These are phyloP conservation scores for Amphipyra tragopoginis DNA, from an alignment of 2,888 invertebrate species.

Conservation along the genomic window DNA sequence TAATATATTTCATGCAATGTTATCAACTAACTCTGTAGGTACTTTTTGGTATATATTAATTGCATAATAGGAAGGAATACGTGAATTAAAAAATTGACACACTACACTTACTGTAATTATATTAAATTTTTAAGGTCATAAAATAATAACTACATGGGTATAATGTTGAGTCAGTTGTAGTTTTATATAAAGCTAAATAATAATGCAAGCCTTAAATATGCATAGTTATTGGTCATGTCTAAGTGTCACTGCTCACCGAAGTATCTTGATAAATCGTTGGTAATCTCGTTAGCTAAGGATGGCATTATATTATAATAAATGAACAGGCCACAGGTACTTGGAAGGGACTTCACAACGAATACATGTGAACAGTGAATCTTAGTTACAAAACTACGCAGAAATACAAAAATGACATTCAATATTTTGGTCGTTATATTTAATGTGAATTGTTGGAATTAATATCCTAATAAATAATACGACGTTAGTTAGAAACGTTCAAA, in stretches of 20 bases:
- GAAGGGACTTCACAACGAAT: neutral
- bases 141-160: slow-evolving; percentile 44
- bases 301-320: slow-evolving; percentile 10
- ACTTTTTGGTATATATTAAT: slow-evolving; percentile 82
- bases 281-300: slow-evolving; percentile 6
- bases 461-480: slow-evolving; percentile 37
- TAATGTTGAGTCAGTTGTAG: slow-evolving; percentile 21
- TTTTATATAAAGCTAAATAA: slow-evolving; percentile 40
- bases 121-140: slow-evolving; percentile 31
- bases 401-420: slow-evolving; percentile 58
- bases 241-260: slow-evolving; percentile 43
- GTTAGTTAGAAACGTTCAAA: slow-evolving; percentile 38
- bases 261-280: slow-evolving; percentile 5
- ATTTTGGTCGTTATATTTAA: slow-evolving; percentile 57
- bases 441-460: slow-evolving; percentile 42
- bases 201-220: slow-evolving; percentile 28
- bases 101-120: slow-evolving; percentile 64
- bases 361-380: slow-evolving; percentile 42
- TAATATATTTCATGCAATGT: slow-evolving; percentile 78
- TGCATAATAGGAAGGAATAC: slow-evolving; percentile 87
- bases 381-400: slow-evolving; percentile 42
- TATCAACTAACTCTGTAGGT: slow-evolving; percentile 79
- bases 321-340: neutral
- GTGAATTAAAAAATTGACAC: slow-evolving; percentile 86
- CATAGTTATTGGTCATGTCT: slow-evolving; percentile 45